phyloP scores from a whole-genome alignment of 1,140 invertebrate species.

The Ylistrum balloti region DNA sequence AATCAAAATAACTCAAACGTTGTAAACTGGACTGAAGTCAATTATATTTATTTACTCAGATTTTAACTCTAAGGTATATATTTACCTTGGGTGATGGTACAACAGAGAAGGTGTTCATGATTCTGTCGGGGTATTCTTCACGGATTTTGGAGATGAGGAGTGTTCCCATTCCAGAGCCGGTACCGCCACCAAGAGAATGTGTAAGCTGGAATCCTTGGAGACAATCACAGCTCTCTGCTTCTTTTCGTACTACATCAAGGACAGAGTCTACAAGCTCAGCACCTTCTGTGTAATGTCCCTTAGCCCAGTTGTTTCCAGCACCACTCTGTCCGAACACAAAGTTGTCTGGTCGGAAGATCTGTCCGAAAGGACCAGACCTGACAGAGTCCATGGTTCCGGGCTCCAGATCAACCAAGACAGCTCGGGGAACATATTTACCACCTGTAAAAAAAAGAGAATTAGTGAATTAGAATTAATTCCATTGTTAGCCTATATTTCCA shows the following conservation, averaged over 20 bases:
- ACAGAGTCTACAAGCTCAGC: conserved; percentile 89
- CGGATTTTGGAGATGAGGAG: conserved; percentile 85
- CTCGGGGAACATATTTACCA: conserved; percentile 94
- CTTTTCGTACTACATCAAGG: conserved; percentile 89
- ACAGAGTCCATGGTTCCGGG: conserved; percentile 80
- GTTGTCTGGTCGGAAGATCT: conserved; percentile 78
- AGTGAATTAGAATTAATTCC: no score
- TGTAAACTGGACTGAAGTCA: no score
- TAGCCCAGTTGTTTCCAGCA: conserved; percentile 94
- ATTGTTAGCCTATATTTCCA: no score
- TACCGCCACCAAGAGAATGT: conserved; percentile 87
- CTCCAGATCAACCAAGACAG: conserved; percentile 90
- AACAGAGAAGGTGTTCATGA: conserved; percentile 95
- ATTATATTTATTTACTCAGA: no score
- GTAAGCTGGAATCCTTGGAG: conserved; percentile 85
- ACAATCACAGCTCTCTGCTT: conserved; percentile 90
- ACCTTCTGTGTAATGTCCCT: conserved; percentile 94
- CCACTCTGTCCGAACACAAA: conserved; percentile 84
- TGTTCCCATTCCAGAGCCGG: conserved; percentile 84
- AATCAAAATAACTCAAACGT: no score
- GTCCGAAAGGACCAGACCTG: conserved; percentile 76
- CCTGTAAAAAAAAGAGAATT: not conserved
- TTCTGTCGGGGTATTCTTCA: conserved; percentile 90
- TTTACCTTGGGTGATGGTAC: conserved; percentile 94
- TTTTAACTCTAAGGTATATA: no score